Conservation (phyloP, 2,113 vertebrate species). For the Ivindomyrus marchei region DNA sequence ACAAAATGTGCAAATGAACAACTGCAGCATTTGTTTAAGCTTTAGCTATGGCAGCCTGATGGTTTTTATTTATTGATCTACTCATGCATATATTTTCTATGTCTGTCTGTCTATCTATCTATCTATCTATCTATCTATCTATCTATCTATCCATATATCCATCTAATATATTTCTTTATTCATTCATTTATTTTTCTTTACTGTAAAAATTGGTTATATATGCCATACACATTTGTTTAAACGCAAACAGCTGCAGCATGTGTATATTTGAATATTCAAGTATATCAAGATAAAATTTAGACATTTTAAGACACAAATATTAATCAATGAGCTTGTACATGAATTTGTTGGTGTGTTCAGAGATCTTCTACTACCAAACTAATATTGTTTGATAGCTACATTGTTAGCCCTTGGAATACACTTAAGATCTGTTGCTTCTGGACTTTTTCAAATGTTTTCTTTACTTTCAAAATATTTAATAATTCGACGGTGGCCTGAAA, state of each 20-base stretch:
- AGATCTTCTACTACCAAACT: neutral
- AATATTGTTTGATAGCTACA: neutral
- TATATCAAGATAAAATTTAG: neutral
- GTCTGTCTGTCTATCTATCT: neutral
- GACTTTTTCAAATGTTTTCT: neutral
- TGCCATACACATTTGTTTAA: neutral
- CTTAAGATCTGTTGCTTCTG: neutral
- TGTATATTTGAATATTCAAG: neutral
- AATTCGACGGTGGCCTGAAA: neutral
- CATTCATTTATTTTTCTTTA: neutral
- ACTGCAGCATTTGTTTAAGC: neutral
- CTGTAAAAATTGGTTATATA: neutral
- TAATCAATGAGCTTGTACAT: neutral
- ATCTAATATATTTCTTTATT: neutral
- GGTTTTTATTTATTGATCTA: neutral
- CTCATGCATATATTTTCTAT: neutral
- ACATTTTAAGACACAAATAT: neutral
- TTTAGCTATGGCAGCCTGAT: neutral
- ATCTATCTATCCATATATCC: too few species aligned
- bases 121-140: too few species aligned
- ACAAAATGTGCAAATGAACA: neutral
- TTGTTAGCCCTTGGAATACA: neutral
- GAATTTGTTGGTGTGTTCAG: neutral
- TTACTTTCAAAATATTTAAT: neutral
- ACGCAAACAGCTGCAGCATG: neutral